Conservation (phyloP, 2,113 vertebrate genomes). For the Oceanites oceanicus region DNA sequence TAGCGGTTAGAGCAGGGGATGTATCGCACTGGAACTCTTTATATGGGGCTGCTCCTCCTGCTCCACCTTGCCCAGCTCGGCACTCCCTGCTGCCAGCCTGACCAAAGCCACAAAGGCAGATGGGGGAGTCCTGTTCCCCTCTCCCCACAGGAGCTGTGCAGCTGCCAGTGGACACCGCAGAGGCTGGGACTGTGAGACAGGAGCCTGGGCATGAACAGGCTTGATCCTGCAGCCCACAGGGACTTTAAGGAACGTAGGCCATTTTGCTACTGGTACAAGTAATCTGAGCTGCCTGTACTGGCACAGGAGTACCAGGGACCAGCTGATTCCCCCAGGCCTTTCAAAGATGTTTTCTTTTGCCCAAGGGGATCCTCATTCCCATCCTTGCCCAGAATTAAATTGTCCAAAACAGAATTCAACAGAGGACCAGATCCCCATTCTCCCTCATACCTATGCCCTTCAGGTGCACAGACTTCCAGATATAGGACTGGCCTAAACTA, state of each 20-base stretch:
- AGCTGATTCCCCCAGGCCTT: neutral
- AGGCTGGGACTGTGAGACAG: neutral
- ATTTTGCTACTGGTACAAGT: neutral
- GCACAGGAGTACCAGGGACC: neutral
- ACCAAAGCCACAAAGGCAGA: neutral
- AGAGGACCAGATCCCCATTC: neutral
- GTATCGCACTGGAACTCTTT: neutral
- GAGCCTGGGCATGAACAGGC: neutral
- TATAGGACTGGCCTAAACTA: neutral
- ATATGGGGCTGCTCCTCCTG: neutral
- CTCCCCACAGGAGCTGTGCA: neutral
- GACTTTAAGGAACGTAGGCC: neutral
- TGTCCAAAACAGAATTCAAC: neutral
- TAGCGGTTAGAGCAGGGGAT: neutral
- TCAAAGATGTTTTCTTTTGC: neutral
- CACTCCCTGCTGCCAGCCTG: neutral
- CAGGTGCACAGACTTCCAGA: neutral
- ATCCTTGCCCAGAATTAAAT: neutral
- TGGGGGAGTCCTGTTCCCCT: neutral
- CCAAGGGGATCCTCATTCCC: neutral
- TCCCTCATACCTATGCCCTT: neutral
- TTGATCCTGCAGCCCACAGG: neutral
- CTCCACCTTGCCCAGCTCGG: neutral
- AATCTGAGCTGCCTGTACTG: neutral
- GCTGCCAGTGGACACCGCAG: neutral